Evolutionary conservation across 2,888 invertebrate genomes (phyloP).

Genomic region (Anaspis maculata): DNA sequence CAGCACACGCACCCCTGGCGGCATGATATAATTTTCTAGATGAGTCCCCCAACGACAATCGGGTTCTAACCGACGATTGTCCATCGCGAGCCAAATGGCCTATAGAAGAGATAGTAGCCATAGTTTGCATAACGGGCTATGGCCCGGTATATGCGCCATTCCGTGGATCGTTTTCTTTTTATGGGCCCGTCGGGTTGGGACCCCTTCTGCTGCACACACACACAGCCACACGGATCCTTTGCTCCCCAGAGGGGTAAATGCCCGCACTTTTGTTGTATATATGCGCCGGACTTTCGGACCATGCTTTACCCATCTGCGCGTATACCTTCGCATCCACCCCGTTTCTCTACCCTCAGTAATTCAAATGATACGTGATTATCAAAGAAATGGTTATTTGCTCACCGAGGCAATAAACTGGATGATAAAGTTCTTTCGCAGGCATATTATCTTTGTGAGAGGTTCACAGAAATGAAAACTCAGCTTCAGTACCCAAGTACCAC

Average conservation of each 20-base stretch:
- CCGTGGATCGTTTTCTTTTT: conserved; percentile 37
- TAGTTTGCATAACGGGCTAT: conserved; percentile 41
- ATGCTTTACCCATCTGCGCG: conserved; percentile 15
- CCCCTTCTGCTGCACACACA: conserved; percentile 33
- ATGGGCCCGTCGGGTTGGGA: no score
- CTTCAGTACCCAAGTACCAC: no score
- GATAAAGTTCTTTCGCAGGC: no score
- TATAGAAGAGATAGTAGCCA: conserved; percentile 37
- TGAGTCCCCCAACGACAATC: conserved; percentile 35
- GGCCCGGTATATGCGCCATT: conserved; percentile 34
- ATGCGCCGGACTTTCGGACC: conserved; percentile 17
- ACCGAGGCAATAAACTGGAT: no score
- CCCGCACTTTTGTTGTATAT: conserved; percentile 22
- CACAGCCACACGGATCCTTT: conserved; percentile 19
- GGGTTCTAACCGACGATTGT: conserved; percentile 38
- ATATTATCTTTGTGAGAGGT: no score
- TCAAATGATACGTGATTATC: conserved; percentile 40
- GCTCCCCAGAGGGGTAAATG: conserved; percentile 21
- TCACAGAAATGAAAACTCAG: no score
- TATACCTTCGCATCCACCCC: no score
- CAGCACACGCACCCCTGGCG: conserved; percentile 26
- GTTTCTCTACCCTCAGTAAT: no score
- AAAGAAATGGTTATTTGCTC: no score
- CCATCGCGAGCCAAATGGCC: conserved; percentile 36
- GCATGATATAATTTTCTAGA: conserved; percentile 37